phyloP scores from a whole-genome alignment of 1,140 invertebrate genomes.

The Pararge aegeria region DNA sequence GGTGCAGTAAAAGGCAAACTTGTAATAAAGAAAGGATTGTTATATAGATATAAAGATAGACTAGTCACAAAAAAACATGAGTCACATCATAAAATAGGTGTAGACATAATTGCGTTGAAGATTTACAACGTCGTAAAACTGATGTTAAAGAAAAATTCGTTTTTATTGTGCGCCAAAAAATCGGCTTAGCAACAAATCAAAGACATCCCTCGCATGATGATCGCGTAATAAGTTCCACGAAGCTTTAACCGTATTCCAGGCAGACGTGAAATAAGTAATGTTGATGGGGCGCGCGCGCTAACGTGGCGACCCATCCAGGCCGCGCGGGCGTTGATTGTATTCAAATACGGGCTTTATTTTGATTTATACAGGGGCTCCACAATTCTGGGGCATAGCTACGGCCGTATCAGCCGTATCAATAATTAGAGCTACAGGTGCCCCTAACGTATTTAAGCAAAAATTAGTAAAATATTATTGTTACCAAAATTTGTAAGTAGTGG shows the following conservation, averaged over 20 bases:
- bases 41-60: too few relatives aligned
- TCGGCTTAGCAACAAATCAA: slow-evolving; percentile 40
- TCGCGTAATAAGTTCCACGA: slow-evolving; percentile 40
- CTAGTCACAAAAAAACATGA: too few relatives aligned
- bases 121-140: background rate
- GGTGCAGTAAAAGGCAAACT: too few relatives aligned
- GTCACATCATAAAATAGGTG: background rate
- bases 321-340: slow-evolving; percentile 55
- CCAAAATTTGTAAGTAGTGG: too few relatives aligned
- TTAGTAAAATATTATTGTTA: too few relatives aligned
- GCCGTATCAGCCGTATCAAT: too few relatives aligned
- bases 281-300: slow-evolving; percentile 48
- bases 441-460: too few relatives aligned
- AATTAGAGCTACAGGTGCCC: too few relatives aligned
- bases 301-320: slow-evolving; percentile 42
- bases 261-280: slow-evolving; percentile 48
- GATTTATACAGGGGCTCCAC: slow-evolving; percentile 20
- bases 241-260: slow-evolving; percentile 44
- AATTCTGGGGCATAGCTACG: too few relatives aligned
- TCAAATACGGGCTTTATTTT: slow-evolving; percentile 52
- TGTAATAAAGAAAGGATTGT: too few relatives aligned
- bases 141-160: background rate
- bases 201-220: slow-evolving; percentile 40
- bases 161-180: slow-evolving; percentile 17
- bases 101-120: background rate